Percentiles rank a stretch among this genome's conserved stretches.
Evolutionary conservation across 2,113 vertebrate genomes (phyloP).

Genomic region (Nerophis lumbriciformis): DNA sequence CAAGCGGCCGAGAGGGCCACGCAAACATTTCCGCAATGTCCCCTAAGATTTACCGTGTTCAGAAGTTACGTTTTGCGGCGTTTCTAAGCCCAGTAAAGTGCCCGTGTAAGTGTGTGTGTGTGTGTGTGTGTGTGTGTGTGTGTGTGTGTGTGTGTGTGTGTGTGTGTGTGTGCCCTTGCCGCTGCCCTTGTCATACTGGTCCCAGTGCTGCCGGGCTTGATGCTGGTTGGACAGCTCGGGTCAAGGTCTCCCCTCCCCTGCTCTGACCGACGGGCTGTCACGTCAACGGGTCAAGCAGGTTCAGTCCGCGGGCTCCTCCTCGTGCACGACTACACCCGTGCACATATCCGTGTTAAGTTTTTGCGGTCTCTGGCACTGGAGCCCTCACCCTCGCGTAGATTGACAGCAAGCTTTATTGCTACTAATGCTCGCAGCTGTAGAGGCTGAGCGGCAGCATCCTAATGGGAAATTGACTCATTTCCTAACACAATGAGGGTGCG

Average conservation of each 20-base stretch:
- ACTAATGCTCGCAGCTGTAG: slow-evolving; percentile 65
- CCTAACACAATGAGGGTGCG: slow-evolving; percentile 55
- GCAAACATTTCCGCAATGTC: background rate
- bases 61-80: slow-evolving; percentile 29
- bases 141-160: slow-evolving; percentile 18
- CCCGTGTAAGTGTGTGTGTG: slow-evolving; percentile 19
- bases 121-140: slow-evolving; percentile 18
- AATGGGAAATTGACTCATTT: slow-evolving; percentile 67
- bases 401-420: slow-evolving; percentile 68
- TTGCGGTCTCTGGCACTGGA: slow-evolving; percentile 6
- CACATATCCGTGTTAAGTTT: slow-evolving; percentile 4
- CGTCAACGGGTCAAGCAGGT: slow-evolving; percentile 42
- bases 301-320: slow-evolving; percentile 30
- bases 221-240: slow-evolving; percentile 64
- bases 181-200: slow-evolving; percentile 69
- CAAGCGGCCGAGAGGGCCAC: slow-evolving; percentile 1
- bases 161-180: slow-evolving; percentile 51
- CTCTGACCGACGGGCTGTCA: slow-evolving; percentile 70
- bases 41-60: background rate
- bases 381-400: slow-evolving; percentile 40
- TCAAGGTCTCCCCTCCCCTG: slow-evolving; percentile 64
- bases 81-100: slow-evolving; percentile 15
- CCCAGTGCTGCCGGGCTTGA: slow-evolving; percentile 60
- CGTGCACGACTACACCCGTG: slow-evolving; percentile 13
- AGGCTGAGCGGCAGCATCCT: slow-evolving; percentile 57